A percentile compares a stretch with the other conserved stretches of the same genome.
Evolutionary conservation across 2,113 vertebrate species (phyloP).

Genomic region (Pyxicephalus adspersus): DNA sequence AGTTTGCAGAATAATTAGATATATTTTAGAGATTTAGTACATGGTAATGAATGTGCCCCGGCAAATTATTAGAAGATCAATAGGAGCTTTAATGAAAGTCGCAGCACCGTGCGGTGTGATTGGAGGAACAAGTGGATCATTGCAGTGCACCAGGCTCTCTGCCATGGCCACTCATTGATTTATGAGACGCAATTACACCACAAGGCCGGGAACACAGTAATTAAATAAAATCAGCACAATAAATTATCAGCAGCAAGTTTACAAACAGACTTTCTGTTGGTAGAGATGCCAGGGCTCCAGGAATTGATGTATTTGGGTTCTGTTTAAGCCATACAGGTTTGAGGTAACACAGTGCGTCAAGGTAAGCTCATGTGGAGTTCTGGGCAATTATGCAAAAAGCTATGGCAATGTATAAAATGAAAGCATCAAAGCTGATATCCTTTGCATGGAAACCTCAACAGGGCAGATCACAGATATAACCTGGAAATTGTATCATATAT

Average conservation of each 20-base stretch:
- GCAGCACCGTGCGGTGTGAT: neutral
- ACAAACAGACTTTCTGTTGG: neutral
- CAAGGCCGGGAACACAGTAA: conserved; percentile 16
- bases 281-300: neutral
- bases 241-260: neutral
- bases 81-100: neutral
- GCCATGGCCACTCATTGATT: conserved; percentile 22
- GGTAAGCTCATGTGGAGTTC: too few species aligned
- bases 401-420: too few species aligned
- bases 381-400: too few species aligned
- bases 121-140: neutral
- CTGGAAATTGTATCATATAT: too few species aligned
- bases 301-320: neutral
- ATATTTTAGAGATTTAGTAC: neutral
- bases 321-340: neutral
- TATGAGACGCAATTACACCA: conserved; percentile 7
- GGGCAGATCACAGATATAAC: too few species aligned
- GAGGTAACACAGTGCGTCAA: too few species aligned
- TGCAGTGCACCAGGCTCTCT: neutral
- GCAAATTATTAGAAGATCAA: conserved; percentile 8
- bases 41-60: neutral
- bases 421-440: too few species aligned
- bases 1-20: neutral
- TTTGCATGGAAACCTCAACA: too few species aligned
- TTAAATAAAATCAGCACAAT: neutral